Conservation (phyloP, 2,113 vertebrate genomes). For the Tonatia bakeri region DNA sequence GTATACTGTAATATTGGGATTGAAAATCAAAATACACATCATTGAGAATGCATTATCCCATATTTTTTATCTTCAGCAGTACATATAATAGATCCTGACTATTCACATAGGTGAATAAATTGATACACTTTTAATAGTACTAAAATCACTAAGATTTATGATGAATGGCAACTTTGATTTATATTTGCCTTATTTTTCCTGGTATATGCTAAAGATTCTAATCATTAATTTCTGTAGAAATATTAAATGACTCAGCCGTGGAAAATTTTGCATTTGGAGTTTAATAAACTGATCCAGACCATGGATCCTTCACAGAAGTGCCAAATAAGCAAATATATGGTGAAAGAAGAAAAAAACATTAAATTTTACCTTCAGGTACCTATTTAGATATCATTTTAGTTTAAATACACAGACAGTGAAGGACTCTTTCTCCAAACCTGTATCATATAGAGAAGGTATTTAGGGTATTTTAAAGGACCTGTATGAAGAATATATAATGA, state of each 20-base stretch:
- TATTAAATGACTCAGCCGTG: too few relatives aligned
- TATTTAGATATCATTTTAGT: not conserved
- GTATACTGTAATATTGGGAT: not conserved
- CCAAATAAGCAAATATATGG: too few relatives aligned
- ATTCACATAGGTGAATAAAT: not conserved
- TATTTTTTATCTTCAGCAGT: not conserved
- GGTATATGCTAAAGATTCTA: not conserved
- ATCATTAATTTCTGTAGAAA: not conserved
- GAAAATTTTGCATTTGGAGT: too few relatives aligned
- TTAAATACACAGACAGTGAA: not conserved
- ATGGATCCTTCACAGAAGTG: too few relatives aligned
- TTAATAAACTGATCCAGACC: too few relatives aligned
- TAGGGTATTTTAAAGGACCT: not conserved
- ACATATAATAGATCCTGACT: not conserved
- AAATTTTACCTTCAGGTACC: not conserved
- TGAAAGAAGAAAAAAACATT: not conserved
- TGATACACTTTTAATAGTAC: not conserved
- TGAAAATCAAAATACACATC: not conserved
- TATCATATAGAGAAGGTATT: not conserved
- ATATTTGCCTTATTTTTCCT: not conserved
- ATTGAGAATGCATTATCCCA: not conserved
- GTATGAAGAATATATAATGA: not conserved
- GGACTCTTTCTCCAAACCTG: not conserved
- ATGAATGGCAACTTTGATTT: not conserved
- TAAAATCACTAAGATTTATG: not conserved